Evolutionary conservation across 2,797 vertebrate species (phyloP), one percentile per base, ranked within the genome.

Genomic region (Brotogeris chrysoptera): DNA sequence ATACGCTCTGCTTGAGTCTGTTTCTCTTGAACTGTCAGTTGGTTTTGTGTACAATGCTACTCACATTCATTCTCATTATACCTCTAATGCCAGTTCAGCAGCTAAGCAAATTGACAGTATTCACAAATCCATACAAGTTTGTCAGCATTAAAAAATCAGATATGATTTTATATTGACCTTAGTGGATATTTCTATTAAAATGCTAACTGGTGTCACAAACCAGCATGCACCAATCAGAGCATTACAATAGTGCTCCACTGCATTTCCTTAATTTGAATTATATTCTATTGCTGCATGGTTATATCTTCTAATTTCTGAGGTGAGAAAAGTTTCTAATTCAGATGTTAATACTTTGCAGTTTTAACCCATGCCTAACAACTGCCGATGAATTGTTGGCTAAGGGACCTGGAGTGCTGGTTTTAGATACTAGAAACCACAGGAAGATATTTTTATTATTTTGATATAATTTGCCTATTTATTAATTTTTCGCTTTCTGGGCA

Each of bases 21-120:
- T 91, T 91, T 80, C 66, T 84, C 86, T 84, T 79, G 25, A 79
- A 47, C 85, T 92, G 85, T 69, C 91, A 91, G 88, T n/a, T 63
- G 12, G 57, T 68, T 89, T 89, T 76, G 83, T 72, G 86, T 72
- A 59, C 68, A 81, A n/a, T 28, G 64, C 61, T 87, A 80, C 82
- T 61, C 34, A 20, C 60, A 66, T 92, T 95, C 80, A 44, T 91
- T 92, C 76, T 93, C 60, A 86, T 94, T 90, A 63, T 32, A 63
- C 88, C 89, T 92, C 79, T 79, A 73, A 59, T 87, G 96, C 65
- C 53, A 72, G 7, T 59, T 92, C 80, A 94, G 50, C 57, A 93
- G 78, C 68, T 18, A 73, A 94, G 60, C 71, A 73, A 80, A 70
- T 70, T 10, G 9, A 87, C 65, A 60, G 44, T 32, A 69, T 90